Conservation (phyloP, 2,113 vertebrate genomes). For the Oryctolagus cuniculus region DNA sequence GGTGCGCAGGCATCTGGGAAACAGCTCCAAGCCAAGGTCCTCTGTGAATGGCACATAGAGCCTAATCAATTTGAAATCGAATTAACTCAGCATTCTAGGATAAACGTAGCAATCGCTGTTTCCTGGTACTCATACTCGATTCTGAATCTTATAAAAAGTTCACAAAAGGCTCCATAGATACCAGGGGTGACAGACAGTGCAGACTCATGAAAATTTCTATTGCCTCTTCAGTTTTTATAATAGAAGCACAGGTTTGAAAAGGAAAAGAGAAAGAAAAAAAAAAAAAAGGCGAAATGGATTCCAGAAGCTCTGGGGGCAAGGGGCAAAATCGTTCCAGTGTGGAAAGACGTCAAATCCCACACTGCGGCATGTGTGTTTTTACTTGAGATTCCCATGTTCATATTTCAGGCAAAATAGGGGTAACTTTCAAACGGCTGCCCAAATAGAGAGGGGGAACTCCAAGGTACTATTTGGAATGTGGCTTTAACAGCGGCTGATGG, state of each 20-base stretch:
- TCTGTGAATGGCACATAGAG: background rate
- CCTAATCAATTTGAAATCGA: slow-evolving; percentile 38
- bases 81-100: slow-evolving; percentile 36
- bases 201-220: slow-evolving; percentile 21
- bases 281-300: slow-evolving; percentile 50
- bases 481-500: background rate
- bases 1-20: slow-evolving; percentile 38
- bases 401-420: slow-evolving; percentile 44
- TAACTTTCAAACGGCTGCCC: slow-evolving; percentile 14
- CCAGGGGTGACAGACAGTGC: background rate
- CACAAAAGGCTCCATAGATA: slow-evolving; percentile 27
- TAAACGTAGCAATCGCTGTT: background rate
- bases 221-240: slow-evolving; percentile 36
- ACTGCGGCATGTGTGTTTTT: slow-evolving; percentile 24
- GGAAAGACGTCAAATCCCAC: slow-evolving; percentile 53
- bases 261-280: too few relatives aligned
- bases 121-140: slow-evolving; percentile 11
- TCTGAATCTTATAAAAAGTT: slow-evolving; percentile 63
- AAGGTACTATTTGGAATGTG: slow-evolving; percentile 37
- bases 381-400: slow-evolving; percentile 19
- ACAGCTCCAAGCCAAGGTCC: background rate
- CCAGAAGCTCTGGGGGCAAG: background rate
- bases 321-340: background rate
- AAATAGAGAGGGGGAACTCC: slow-evolving; percentile 52
- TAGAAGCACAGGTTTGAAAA: background rate